These are phyloP conservation scores for Tridacna gigas DNA, from an alignment of 2,888 invertebrate species.

Conservation along the genomic window DNA sequence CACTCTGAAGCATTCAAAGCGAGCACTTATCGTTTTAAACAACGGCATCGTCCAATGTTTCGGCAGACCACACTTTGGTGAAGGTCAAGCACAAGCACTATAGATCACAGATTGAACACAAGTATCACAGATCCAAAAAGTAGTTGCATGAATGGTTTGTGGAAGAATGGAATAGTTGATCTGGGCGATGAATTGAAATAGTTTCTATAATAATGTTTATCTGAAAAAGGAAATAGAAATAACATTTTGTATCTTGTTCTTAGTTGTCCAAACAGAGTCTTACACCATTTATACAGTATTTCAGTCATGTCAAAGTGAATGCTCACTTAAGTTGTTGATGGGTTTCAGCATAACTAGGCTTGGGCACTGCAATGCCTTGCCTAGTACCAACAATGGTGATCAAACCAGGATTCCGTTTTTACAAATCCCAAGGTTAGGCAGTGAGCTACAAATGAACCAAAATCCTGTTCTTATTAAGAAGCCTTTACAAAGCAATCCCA, in stretches of 20 bases:
- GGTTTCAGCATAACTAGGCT: too few species aligned
- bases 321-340: too few species aligned
- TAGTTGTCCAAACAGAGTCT: too few species aligned
- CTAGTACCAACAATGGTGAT: too few species aligned
- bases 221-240: slow-evolving; percentile 21
- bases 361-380: too few species aligned
- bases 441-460: too few species aligned
- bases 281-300: too few species aligned
- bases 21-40: slow-evolving; percentile 33
- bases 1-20: slow-evolving; percentile 38
- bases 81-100: not conserved
- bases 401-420: too few species aligned
- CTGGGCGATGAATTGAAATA: slow-evolving; percentile 9
- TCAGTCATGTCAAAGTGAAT: too few species aligned
- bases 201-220: slow-evolving; percentile 22
- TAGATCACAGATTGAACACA: slow-evolving; percentile 19
- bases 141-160: slow-evolving; percentile 59
- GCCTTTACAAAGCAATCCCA: too few species aligned
- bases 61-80: not conserved
- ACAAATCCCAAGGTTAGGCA: too few species aligned
- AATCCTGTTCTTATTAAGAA: too few species aligned
- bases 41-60: not conserved
- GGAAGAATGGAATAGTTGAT: slow-evolving; percentile 34
- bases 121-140: slow-evolving; percentile 38
- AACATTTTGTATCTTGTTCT: not conserved